Evolutionary conservation across 2,113 vertebrate genomes (phyloP), one percentile per base, ranked within the genome.

Genomic region (Aix galericulata): DNA sequence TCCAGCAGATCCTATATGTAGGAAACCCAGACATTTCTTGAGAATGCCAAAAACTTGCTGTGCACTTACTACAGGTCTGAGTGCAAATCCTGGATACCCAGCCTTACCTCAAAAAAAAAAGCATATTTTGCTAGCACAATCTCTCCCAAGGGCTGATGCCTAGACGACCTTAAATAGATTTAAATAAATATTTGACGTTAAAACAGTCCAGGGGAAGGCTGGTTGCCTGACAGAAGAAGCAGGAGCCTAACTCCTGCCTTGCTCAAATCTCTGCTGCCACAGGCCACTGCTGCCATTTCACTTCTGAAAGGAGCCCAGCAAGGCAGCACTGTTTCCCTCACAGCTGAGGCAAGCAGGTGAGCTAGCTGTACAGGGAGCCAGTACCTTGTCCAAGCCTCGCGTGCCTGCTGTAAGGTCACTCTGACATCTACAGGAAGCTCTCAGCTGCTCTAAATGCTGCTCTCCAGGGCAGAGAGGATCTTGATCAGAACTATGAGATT

Each of bases 341-440:
- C 0, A 4, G 15, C 55, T 74, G 87, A 77, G 59, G 32, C 59
- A 85, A 74, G 40, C 13, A 46, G 56, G 38, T 32, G 22, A 83
- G 3, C 22, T 64, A 67, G 38, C 6, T 1, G 11, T 7, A 3
- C 34, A 55, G 32, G 40, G 17, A 82, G 13, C 31, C 22, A 16
- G 22, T 82, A 23, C n/a, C 53, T 40, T 34, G 72, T 26, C 31
- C 64, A 78, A 42, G 18, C 1, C 1, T 53, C 56, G 18, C 53
- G 21, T 88, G 0, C 0, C 26, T 93, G 73, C 62, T 36, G 0
- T 64, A 27, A 78, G 73, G 77, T 93, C 76, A 72, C 32, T 89
- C 88, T 87, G 86, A 88, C 80, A 62, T 73, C 93, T 89, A 58
- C 69, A 93, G 77, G 73, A 91, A 68, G 40, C 42, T 88, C 52